Evolutionary conservation across 2,797 vertebrate species (phyloP), one percentile per base, ranked within the genome.

Genomic region (Chelon labrosus): DNA sequence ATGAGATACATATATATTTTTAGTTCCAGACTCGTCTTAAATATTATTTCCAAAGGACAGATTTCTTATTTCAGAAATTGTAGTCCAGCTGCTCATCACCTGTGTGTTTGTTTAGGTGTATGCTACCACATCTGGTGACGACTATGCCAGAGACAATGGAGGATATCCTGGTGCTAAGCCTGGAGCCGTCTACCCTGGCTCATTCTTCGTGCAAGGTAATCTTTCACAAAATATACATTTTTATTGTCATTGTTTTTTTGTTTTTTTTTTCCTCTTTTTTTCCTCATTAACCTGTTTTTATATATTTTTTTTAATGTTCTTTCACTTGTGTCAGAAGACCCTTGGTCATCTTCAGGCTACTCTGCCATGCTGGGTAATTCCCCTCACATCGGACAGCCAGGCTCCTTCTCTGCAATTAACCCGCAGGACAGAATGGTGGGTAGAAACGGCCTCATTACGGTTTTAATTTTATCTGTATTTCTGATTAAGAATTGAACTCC

Each of bases 371-470:
- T 98, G 87, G 95, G 96, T 2, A 96, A 96, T 79, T 95, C 96
- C 52, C 93, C 94, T 68, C 95, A 96, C 87, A 94, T 95, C 13
- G 94, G 96, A 0, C 97, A 96, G 87, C 86, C 96, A 4, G 83
- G 96, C 4, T 93, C 95, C 65, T 98, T 99, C 77, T 95, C 95
- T 46, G 91, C 96, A 78, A 95, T 99, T 84, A 98, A 98, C 74
- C 96, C 97, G 75, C 97, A 98, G 9, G 98, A 99, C 67, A 96
- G 97, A 86, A 96, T 99, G 97, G 98, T 99, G 95, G 84, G 94
- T 90, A 41, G 22, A 68, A 38, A 52, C 1, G 0, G 4, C 44
- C 25, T 67, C 3, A 47, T 8, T 46, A 22, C 35, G 2, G 35
- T 54, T 63, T 41, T 54, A 12, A 19, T 53, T 54, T 53, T n/a